Evolutionary conservation across 23 tunicate genomes (phyloP).

Genomic region (Corella eumyota): DNA sequence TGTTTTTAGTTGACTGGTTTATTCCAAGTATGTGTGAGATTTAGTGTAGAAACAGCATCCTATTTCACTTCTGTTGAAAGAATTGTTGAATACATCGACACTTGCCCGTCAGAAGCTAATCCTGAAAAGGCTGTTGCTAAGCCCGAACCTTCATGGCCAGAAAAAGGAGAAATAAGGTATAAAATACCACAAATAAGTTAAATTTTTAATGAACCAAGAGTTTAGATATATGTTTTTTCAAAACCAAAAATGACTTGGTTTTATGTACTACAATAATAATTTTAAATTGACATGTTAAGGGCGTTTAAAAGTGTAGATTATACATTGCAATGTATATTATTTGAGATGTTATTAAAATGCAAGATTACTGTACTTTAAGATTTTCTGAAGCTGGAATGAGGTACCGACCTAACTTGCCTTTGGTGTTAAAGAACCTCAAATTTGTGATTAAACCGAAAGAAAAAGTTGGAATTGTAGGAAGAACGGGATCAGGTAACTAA

Average conservation of each 20-base stretch:
- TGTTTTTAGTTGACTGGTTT: conserved; percentile 59
- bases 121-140: conserved; percentile 9
- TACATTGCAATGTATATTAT: too few relatives aligned
- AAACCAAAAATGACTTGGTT: too few relatives aligned
- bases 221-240: too few relatives aligned
- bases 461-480: conserved; percentile 89
- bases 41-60: conserved; percentile 74
- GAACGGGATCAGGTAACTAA: conserved; percentile 84
- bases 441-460: conserved; percentile 56
- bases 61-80: conserved; percentile 74
- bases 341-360: too few relatives aligned
- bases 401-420: conserved; percentile 57
- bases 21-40: conserved; percentile 55
- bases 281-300: neutral
- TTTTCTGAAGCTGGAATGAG: conserved; percentile 47
- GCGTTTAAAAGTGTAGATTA: neutral
- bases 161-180: conserved; percentile 38
- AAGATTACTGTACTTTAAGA: too few relatives aligned
- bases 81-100: conserved; percentile 44
- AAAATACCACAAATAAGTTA: neutral
- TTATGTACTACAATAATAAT: too few relatives aligned
- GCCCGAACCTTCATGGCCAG: conserved; percentile 44
- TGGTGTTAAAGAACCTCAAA: conserved; percentile 37
- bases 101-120: conserved; percentile 34
- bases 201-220: too few relatives aligned